Percentiles rank a stretch among this genome's conserved stretches.
phyloP scores from a whole-genome alignment of 2,888 invertebrate genomes.

The Chrysotoxum bicinctum region DNA sequence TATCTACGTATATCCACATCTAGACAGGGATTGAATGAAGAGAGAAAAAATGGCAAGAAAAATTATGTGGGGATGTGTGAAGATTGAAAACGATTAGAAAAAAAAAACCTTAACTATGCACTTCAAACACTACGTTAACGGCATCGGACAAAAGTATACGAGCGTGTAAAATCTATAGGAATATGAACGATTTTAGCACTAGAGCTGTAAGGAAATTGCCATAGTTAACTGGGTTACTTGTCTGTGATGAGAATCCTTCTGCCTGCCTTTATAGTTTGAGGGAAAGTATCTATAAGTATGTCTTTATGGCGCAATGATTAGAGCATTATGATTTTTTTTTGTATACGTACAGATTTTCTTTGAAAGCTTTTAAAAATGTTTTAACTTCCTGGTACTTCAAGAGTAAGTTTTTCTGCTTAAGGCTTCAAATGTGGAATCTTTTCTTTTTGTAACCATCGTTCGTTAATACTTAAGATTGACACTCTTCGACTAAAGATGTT shows the following conservation, averaged over 20 bases:
- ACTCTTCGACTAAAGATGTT: neutral
- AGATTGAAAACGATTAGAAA: conserved; percentile 7
- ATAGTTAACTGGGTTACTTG: conserved; percentile 55
- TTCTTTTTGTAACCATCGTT: neutral
- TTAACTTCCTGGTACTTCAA: neutral
- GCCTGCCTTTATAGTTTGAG: neutral
- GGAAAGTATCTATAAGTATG: neutral
- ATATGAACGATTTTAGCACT: conserved; percentile 14
- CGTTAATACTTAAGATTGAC: neutral
- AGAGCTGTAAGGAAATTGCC: conserved; percentile 7
- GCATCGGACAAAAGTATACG: conserved; percentile 11
- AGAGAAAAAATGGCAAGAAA: neutral
- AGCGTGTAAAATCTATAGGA: conserved; percentile 37
- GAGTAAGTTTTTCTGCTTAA: neutral
- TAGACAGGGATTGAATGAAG: neutral
- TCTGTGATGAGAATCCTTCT: conserved; percentile 13
- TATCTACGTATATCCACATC: neutral
- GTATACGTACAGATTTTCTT: neutral
- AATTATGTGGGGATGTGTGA: conserved; percentile 32
- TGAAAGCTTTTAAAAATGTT: neutral
- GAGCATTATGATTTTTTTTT: neutral
- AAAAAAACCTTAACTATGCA: neutral
- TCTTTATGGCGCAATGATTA: conserved; percentile 1
- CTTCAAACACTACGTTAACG: conserved; percentile 20
- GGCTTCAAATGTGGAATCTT: neutral